Base-by-base conservation (phyloP, 2,888 invertebrate genomes). In the Ectropis crepuscularia region DNA sequence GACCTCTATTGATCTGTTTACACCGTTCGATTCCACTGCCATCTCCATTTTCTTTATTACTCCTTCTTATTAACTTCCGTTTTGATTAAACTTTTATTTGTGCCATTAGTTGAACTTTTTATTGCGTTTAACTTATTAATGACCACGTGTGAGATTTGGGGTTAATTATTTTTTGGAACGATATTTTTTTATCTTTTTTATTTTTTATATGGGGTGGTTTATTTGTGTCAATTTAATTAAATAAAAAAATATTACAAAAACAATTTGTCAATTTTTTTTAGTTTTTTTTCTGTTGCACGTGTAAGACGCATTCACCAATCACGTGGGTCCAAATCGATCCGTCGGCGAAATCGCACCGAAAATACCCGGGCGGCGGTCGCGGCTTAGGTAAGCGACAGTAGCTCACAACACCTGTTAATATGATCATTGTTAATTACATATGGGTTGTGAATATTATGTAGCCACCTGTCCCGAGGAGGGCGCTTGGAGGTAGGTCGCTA, bases 391-490 rank as follows among this genome's bases (percentile, higher is more conserved):
- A 92, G 92, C 92, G 88, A 89, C 89, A 90, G 75, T 89, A 92
- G 92, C 91, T 87, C 92, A 92, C 92, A 91, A 92, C 92, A 92
- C 90, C 91, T 92, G 92, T 92, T 92, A 92, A 92, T 92, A 91
- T 91, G 89, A 91, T 90, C 89, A 90, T 92, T 92, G 92, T 92
- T 91, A 92, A 92, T 92, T 92, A 93, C 93, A 92, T 92, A 91
- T 92, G 89, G 90, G 90, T 89, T 91, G 89, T 90, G 90, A 90
- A 90, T 90, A 89, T 72, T 88, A 87, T 89, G 88, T 92, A 91
- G 89, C 94, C 95, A 97, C 97, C 97, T 97, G 97, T 96, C 97
- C 97, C 94, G 97, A 96, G 94, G 97, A 97, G 94, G 97, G 97
- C 94, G 97, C 97, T 95, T 97, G 97, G 88, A 97, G 96, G 95